Base-by-base conservation (phyloP, 1,140 invertebrate species). In the Caenorhabditis tropicalis region DNA sequence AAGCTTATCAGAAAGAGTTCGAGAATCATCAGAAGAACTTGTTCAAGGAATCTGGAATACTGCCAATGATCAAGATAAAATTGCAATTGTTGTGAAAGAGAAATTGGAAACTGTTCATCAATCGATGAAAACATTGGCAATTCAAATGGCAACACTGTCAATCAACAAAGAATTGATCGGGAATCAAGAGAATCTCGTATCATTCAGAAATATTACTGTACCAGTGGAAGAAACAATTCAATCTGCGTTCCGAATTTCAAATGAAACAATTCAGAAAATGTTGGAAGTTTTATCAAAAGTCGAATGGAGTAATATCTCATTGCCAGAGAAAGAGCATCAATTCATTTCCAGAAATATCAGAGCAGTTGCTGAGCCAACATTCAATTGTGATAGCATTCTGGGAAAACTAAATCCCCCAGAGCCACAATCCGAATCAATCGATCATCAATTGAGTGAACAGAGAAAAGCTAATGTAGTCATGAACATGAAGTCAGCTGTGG, bases 11-110 rank as follows among this genome's bases (percentile, higher is more conserved):
- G 10, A 82, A 10, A 56, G 16, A 31, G 19, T 82, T 7, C 15
- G 81, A 60, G 48, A 56, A 43, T 58, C 81, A 1, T 39, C 49
- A 1, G 81, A 82, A 82, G 81, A 60, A 58, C 31, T 82, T 4
- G 33, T 58, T 29, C 36, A 56, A 16, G 81, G 81, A 58, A 56
- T 58, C 19, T 82, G 81, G 81, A 82, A 43, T 27, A 58, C 51
- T 36, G 79, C 46, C 1, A 36, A 12, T 81, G 51, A 81, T 1
- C 12, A 49, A 31, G 79, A 81, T 16, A 56, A 81, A 51, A 36
- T 74, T 12, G 65, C 65, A 10, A 43, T 74, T 46, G 36, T 74
- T 46, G 65, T 74, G 15, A 74, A 74, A 43, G 65, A 74, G 36
- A 74, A 46, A 43, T n/a, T 74, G 36, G 65, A 74, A 43, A 43